These are phyloP conservation scores for Pseudococcus longispinus DNA, from an alignment of 2,888 invertebrate species.

Conservation along the genomic window DNA sequence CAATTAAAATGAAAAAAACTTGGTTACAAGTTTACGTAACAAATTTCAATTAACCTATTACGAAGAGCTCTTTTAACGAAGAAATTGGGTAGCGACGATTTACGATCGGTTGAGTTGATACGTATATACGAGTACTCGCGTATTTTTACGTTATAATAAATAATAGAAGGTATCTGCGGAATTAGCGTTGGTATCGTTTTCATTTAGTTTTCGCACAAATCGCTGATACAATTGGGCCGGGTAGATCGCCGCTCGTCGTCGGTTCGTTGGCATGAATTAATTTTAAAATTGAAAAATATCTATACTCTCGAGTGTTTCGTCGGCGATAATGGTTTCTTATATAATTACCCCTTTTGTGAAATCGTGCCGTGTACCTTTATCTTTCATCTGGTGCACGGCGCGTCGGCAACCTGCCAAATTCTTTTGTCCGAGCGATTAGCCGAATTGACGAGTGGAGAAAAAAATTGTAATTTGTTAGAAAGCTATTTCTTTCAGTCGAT, in stretches of 20 bases:
- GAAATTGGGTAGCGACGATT: not conserved
- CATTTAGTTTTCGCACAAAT: not conserved
- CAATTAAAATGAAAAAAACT: not conserved
- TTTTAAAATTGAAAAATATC: conserved; percentile 29
- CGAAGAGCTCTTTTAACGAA: not conserved
- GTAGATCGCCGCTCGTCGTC: not conserved
- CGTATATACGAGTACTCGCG: not conserved
- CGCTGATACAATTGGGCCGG: not conserved
- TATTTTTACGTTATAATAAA: conserved; percentile 14
- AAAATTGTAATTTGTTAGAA: conserved; percentile 33
- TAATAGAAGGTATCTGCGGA: not conserved
- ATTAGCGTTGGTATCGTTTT: not conserved
- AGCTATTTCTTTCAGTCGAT: not conserved
- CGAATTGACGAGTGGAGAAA: conserved; percentile 3
- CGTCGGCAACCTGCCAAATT: conserved; percentile 39
- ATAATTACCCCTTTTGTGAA: conserved; percentile 31
- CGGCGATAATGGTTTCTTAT: conserved; percentile 28
- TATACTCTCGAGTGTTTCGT: conserved; percentile 9
- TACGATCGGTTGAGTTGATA: not conserved
- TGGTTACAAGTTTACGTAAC: not conserved
- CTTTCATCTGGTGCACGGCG: conserved; percentile 3
- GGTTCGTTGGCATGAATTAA: conserved; percentile 23
- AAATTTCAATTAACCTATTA: conserved; percentile 23
- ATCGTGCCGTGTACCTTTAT: conserved; percentile 18
- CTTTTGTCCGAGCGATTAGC: conserved; percentile 23